Evolutionary conservation across 2,797 vertebrate species (phyloP).

Genomic region (Malurus splendens): DNA sequence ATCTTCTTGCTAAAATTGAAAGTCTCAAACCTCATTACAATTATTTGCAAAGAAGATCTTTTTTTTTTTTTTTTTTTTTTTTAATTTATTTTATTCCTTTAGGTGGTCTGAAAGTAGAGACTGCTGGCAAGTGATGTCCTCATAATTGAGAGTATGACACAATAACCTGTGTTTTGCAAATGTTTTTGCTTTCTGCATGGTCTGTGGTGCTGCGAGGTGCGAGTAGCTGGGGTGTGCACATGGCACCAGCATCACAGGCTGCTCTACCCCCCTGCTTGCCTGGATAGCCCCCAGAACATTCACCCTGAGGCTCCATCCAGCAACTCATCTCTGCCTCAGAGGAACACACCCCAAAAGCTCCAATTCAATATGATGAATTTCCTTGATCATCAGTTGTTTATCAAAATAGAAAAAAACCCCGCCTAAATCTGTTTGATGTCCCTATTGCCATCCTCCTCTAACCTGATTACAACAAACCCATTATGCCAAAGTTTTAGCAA

Average conservation of each 20-base stretch:
- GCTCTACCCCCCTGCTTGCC: not conserved
- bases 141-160: not conserved
- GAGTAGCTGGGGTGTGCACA: not conserved
- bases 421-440: not conserved
- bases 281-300: not conserved
- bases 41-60: not conserved
- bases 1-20: not conserved
- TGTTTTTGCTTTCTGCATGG: not conserved
- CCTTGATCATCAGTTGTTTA: not conserved
- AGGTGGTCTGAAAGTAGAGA: not conserved
- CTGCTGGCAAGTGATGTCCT: not conserved
- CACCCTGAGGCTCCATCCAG: not conserved
- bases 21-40: not conserved
- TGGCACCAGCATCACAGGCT: not conserved
- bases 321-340: not conserved
- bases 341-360: not conserved
- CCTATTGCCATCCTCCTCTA: not conserved
- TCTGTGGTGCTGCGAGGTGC: no score
- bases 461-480: not conserved
- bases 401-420: not conserved
- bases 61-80: not conserved
- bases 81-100: not conserved
- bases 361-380: not conserved
- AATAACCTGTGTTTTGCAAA: not conserved
- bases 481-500: conserved; percentile 11